A percentile compares a stretch with the other conserved stretches of the same genome.
phyloP scores from a whole-genome alignment of 1,140 invertebrate species.

The Calephelis nemesis region DNA sequence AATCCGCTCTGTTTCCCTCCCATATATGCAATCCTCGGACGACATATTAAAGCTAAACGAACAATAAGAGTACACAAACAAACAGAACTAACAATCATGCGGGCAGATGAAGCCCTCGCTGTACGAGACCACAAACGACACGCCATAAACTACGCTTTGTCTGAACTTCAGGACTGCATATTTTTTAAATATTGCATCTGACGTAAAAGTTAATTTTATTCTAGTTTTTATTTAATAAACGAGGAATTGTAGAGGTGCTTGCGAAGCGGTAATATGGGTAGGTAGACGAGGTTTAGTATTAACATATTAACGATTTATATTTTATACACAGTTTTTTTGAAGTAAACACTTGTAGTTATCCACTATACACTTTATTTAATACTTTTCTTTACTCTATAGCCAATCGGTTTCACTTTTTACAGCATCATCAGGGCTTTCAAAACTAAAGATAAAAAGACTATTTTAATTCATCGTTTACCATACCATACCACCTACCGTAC shows the following conservation, averaged over 20 bases:
- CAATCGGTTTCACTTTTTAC: too few relatives aligned
- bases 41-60: constrained; percentile 22
- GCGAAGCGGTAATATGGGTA: too few relatives aligned
- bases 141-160: constrained; percentile 30
- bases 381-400: too few relatives aligned
- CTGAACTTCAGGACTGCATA: constrained; percentile 24
- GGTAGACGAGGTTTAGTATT: too few relatives aligned
- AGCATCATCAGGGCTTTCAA: too few relatives aligned
- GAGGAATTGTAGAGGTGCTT: background rate
- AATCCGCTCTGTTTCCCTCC: background rate
- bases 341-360: too few relatives aligned
- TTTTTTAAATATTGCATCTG: constrained; percentile 28
- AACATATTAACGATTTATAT: too few relatives aligned
- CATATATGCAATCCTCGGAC: constrained; percentile 4
- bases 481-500: too few relatives aligned
- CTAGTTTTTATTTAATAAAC: background rate
- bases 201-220: background rate
- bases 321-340: too few relatives aligned
- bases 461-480: too few relatives aligned
- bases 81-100: constrained; percentile 33
- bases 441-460: too few relatives aligned
- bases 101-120: constrained; percentile 33
- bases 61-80: constrained; percentile 29
- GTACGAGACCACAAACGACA: constrained; percentile 24
- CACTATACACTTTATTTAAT: too few relatives aligned